A percentile compares a stretch with the other conserved stretches of the same genome.
Conservation (phyloP, 2,113 vertebrate species). For the Barnardius zonarius region DNA sequence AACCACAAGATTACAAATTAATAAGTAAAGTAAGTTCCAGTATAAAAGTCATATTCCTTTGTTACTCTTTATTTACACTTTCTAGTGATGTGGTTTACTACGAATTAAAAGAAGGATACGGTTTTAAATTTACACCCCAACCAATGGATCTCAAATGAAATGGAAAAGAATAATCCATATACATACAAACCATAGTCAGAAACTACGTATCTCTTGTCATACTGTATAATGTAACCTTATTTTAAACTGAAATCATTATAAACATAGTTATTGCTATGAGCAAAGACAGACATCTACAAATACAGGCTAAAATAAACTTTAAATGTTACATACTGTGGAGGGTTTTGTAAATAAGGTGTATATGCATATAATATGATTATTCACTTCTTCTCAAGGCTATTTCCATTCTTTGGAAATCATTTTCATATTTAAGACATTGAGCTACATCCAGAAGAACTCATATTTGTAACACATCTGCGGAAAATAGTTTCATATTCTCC, state of each 20-base stretch:
- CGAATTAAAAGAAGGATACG: not conserved
- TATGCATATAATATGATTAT: not conserved
- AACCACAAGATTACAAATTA: not conserved
- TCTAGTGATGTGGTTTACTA: not conserved
- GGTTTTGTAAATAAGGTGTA: not conserved
- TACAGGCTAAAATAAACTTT: not conserved
- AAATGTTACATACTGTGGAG: not conserved
- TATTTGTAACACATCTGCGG: not conserved
- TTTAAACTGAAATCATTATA: not conserved
- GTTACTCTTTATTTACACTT: not conserved
- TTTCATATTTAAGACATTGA: not conserved
- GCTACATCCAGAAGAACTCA: not conserved
- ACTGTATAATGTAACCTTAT: not conserved
- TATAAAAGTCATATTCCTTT: not conserved
- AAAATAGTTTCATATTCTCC: not conserved
- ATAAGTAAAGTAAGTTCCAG: not conserved
- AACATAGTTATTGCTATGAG: not conserved
- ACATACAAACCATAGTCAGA: not conserved
- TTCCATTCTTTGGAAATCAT: not conserved
- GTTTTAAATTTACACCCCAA: not conserved
- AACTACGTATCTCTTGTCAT: not conserved
- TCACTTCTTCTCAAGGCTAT: not conserved
- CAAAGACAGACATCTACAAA: not conserved
- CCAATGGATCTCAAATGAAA: not conserved
- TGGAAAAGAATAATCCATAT: not conserved